Percentiles rank a stretch among this genome's conserved stretches.
Conservation (phyloP, 2,888 invertebrate genomes). For the Calliopum simillimum region DNA sequence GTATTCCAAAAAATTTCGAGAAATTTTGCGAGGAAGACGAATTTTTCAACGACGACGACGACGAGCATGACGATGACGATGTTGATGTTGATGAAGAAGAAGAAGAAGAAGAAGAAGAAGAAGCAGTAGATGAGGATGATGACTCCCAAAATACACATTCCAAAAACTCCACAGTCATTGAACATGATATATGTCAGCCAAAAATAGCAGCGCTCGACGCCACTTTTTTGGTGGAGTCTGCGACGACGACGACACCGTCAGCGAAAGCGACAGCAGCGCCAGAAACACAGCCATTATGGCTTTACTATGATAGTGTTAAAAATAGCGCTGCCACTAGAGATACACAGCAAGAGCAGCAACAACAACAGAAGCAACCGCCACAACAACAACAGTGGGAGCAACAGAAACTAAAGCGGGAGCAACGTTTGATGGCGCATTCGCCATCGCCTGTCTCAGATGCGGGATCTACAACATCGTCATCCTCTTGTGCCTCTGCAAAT, state of each 20-base stretch:
- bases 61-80: slow-evolving; percentile 38
- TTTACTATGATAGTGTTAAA: slow-evolving; percentile 48
- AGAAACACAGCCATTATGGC: slow-evolving; percentile 35
- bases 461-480: slow-evolving; percentile 45
- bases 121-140: slow-evolving; percentile 30
- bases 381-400: slow-evolving; percentile 19
- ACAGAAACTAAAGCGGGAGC: slow-evolving; percentile 40
- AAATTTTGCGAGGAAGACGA: slow-evolving; percentile 66
- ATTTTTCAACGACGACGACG: slow-evolving; percentile 39
- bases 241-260: slow-evolving; percentile 30
- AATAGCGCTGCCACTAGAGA: slow-evolving; percentile 49
- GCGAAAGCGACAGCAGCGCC: slow-evolving; percentile 29
- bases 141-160: slow-evolving; percentile 52
- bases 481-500: slow-evolving; percentile 55
- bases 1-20: slow-evolving; percentile 68
- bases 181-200: slow-evolving; percentile 53
- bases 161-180: slow-evolving; percentile 53
- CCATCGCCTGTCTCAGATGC: slow-evolving; percentile 57
- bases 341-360: slow-evolving; percentile 42
- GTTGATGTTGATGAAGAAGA: slow-evolving; percentile 32
- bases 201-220: slow-evolving; percentile 53
- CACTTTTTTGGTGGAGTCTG: slow-evolving; percentile 41
- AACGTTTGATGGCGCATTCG: slow-evolving; percentile 55
- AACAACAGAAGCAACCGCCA: background rate
- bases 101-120: slow-evolving; percentile 36